These are phyloP conservation scores for Palloptera scutellata DNA, from an alignment of 2,888 invertebrate genomes.

Conservation along the genomic window DNA sequence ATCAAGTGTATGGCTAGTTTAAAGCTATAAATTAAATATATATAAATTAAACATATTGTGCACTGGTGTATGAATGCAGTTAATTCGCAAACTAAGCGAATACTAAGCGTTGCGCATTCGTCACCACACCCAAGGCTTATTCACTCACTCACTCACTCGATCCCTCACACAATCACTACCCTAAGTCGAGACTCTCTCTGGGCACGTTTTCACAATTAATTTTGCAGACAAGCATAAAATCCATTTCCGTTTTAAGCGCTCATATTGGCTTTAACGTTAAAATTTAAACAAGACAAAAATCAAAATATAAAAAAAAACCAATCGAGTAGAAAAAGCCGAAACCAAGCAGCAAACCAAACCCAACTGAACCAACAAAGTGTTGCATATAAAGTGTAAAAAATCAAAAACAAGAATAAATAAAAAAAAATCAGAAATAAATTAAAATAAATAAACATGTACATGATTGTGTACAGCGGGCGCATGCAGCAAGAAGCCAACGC, in stretches of 20 bases:
- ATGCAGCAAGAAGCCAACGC: no score
- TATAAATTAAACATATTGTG: no score
- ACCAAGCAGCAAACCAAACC: neutral
- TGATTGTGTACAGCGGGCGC: no score
- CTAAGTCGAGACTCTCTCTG: neutral
- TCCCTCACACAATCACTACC: no score
- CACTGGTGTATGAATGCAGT: no score
- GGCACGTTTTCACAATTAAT: constrained; percentile 5
- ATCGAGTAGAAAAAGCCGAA: constrained; percentile 5
- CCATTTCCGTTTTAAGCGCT: constrained; percentile 27
- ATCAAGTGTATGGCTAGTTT: no score
- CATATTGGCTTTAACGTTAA: neutral
- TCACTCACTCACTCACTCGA: no score
- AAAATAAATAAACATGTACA: no score
- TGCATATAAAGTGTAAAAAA: neutral
- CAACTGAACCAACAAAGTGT: neutral
- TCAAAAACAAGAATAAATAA: constrained; percentile 1
- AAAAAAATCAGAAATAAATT: neutral
- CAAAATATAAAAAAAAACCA: neutral
- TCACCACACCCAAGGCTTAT: no score
- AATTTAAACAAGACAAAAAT: neutral
- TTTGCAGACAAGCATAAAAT: constrained; percentile 27
- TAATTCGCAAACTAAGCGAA: no score
- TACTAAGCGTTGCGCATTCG: no score
- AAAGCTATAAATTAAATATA: no score